These are phyloP conservation scores for Epinephelus moara DNA, from an alignment of 2,113 vertebrate species.

Conservation along the genomic window DNA sequence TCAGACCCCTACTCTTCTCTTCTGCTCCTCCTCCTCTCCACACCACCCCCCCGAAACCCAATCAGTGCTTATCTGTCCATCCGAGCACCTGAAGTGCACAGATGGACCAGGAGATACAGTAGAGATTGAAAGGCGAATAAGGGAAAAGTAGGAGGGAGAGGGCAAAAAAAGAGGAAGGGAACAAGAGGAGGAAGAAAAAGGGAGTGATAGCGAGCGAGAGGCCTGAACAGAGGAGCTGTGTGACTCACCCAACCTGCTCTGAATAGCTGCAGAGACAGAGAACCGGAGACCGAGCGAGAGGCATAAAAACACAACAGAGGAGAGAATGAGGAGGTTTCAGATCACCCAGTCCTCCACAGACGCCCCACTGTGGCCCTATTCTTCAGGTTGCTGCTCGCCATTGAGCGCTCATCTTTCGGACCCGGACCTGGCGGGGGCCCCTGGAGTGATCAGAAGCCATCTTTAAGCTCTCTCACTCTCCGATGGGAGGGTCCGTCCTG, in stretches of 20 bases:
- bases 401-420: constrained; percentile 65
- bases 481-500: constrained; percentile 29
- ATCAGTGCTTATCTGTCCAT: constrained; percentile 61
- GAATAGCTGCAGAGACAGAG: constrained; percentile 69
- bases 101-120: constrained; percentile 56
- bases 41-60: constrained; percentile 17
- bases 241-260: constrained; percentile 61
- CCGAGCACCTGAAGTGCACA: constrained; percentile 53
- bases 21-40: neutral
- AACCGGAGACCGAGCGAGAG: constrained; percentile 46
- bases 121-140: constrained; percentile 46
- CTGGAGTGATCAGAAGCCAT: constrained; percentile 52
- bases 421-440: constrained; percentile 41
- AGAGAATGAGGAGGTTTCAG: constrained; percentile 69
- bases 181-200: constrained; percentile 37
- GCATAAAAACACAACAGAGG: constrained; percentile 54
- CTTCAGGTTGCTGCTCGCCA: constrained; percentile 55
- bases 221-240: constrained; percentile 52
- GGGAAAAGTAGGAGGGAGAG: constrained; percentile 31
- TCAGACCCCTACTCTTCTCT: constrained; percentile 37
- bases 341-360: constrained; percentile 64
- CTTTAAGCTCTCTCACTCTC: constrained; percentile 41
- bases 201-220: constrained; percentile 19
- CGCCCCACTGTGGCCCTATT: constrained; percentile 65
- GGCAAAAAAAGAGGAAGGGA: constrained; percentile 2